These are phyloP conservation scores for Galaxias olidus DNA, from an alignment of 2,797 vertebrate genomes.

Conservation along the genomic window DNA sequence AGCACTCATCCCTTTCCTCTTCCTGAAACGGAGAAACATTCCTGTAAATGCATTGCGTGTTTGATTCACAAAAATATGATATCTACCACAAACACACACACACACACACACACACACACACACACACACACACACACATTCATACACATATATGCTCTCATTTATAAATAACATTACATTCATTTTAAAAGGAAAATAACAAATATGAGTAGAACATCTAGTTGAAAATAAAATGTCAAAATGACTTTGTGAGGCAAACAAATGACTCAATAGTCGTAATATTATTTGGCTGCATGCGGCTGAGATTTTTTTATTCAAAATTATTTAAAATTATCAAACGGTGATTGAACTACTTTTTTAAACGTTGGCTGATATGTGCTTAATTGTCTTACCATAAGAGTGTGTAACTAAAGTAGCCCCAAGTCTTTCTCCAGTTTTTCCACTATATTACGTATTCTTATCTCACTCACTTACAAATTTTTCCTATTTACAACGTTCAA, in stretches of 20 bases:
- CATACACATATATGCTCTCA: not conserved
- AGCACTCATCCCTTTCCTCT: slow-evolving; percentile 6
- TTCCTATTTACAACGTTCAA: too few species aligned
- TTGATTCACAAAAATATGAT: too few species aligned
- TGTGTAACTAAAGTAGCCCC: slow-evolving; percentile 58
- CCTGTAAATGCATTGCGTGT: too few species aligned
- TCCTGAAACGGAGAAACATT: too few species aligned
- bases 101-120: slow-evolving; percentile 7
- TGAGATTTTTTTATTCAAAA: too few species aligned
- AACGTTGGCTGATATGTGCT: slow-evolving; percentile 39
- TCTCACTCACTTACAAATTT: not conserved
- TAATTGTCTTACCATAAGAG: slow-evolving; percentile 64
- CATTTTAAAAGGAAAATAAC: too few species aligned
- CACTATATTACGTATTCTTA: slow-evolving; percentile 33
- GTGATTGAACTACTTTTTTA: slow-evolving; percentile 16
- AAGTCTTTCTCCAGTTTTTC: slow-evolving; percentile 25
- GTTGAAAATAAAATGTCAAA: too few species aligned
- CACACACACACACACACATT: not conserved
- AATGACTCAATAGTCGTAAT: too few species aligned
- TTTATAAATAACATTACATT: not conserved
- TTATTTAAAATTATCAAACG: slow-evolving; percentile 51
- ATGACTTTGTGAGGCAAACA: too few species aligned
- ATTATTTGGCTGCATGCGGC: too few species aligned
- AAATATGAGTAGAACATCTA: too few species aligned
- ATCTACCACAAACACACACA: not conserved